Conservation (phyloP, 2,797 vertebrate genomes). For the Cirrhinus molitorella region DNA sequence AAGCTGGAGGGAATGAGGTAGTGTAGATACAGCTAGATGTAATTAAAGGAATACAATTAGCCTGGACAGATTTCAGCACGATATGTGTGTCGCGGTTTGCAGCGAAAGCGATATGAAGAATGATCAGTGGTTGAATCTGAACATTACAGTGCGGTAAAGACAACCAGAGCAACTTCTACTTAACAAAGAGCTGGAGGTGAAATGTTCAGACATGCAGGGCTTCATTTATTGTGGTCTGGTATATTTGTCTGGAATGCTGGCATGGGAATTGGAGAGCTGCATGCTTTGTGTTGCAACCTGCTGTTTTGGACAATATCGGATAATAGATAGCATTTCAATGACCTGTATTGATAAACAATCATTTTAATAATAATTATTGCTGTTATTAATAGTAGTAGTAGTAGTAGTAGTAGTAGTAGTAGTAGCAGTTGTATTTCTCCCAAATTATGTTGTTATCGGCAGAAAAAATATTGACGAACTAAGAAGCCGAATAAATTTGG, state of each 20-base stretch:
- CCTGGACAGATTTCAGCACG: not conserved
- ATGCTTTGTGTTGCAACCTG: not conserved
- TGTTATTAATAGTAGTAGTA: not conserved
- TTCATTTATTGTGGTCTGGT: not conserved
- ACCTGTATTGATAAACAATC: no score
- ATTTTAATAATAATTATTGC: no score
- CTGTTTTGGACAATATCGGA: not conserved
- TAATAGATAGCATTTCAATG: no score
- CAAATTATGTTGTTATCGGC: not conserved
- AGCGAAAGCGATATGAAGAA: not conserved
- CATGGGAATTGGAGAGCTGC: no score
- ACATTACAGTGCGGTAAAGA: constrained; percentile 13
- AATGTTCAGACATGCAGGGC: constrained; percentile 18
- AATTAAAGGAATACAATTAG: not conserved
- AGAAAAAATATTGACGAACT: not conserved
- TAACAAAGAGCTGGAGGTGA: constrained; percentile 24
- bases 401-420: no score
- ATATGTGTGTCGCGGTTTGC: not conserved
- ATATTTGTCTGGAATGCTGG: not conserved
- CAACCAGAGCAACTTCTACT: constrained; percentile 22
- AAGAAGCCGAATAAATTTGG: not conserved
- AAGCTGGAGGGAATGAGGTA: not conserved
- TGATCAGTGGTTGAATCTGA: not conserved
- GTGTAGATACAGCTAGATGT: not conserved
- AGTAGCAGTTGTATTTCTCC: no score